Conservation (phyloP, 2,888 invertebrate genomes). For the Leptura quadrifasciata region DNA sequence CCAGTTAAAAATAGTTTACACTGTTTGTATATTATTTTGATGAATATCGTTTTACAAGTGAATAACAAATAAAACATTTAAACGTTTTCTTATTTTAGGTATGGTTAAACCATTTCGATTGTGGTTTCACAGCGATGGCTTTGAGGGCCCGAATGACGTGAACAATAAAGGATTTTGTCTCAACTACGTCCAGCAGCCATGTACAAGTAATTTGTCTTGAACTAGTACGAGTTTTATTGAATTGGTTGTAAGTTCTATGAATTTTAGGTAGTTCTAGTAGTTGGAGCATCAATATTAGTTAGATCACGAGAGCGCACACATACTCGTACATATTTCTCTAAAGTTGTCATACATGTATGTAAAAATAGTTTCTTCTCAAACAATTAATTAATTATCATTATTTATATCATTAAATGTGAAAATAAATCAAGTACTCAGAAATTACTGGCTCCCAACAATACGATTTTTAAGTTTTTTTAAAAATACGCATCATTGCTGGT, state of each 20-base stretch:
- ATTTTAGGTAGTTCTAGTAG: neutral
- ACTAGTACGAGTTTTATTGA: neutral
- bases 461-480: too few species aligned
- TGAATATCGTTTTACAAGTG: too few species aligned
- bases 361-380: too few species aligned
- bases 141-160: slow-evolving; percentile 84
- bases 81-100: slow-evolving; percentile 74
- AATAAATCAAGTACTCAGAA: too few species aligned
- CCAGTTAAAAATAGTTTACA: too few species aligned
- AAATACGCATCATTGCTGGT: too few species aligned
- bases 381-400: too few species aligned
- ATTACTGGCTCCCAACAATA: too few species aligned
- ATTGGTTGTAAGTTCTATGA: neutral
- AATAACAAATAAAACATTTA: neutral
- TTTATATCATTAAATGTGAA: too few species aligned
- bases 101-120: slow-evolving; percentile 88
- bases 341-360: too few species aligned
- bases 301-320: neutral
- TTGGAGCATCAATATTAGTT: neutral
- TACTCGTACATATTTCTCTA: too few species aligned
- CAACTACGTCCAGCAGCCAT: slow-evolving; percentile 90
- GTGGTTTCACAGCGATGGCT: slow-evolving; percentile 85
- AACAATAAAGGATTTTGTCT: slow-evolving; percentile 89
- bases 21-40: too few species aligned
- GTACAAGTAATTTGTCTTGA: slow-evolving; percentile 77